These are phyloP conservation scores for Chrysolina oricalcia DNA, from an alignment of 2,888 invertebrate genomes.

Conservation along the genomic window DNA sequence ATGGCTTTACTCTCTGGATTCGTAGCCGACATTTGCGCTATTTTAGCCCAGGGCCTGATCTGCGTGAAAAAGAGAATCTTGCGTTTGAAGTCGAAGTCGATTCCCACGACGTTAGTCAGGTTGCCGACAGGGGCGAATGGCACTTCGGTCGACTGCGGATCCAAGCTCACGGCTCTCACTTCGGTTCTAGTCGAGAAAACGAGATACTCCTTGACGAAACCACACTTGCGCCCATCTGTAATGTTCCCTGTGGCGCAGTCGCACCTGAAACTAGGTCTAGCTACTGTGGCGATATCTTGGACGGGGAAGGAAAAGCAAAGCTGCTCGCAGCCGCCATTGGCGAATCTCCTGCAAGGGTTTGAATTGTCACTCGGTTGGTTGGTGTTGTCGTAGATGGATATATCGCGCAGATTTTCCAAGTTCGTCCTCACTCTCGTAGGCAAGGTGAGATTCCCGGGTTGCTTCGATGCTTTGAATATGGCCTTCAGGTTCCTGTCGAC, in stretches of 20 bases:
- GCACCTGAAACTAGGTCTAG: conserved; percentile 79
- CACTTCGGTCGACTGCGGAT: conserved; percentile 85
- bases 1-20: conserved; percentile 79
- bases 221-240: conserved; percentile 80
- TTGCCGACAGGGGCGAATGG: conserved; percentile 91
- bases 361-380: conserved; percentile 89
- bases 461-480: conserved; percentile 86
- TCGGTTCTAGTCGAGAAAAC: conserved; percentile 96
- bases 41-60: conserved; percentile 92
- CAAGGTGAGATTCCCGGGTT: conserved; percentile 81
- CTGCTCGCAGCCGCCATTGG: conserved; percentile 93
- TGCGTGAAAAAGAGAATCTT: conserved; percentile 93
- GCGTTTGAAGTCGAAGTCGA: conserved; percentile 95
- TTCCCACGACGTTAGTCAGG: conserved; percentile 93
- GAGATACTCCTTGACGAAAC: conserved; percentile 89
- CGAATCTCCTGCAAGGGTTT: conserved; percentile 85
- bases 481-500: conserved; percentile 93
- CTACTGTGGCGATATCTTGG: conserved; percentile 72
- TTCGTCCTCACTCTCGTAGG: conserved; percentile 87
- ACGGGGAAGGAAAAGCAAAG: conserved; percentile 94
- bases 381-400: conserved; percentile 91
- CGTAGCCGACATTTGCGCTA: conserved; percentile 85
- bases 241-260: conserved; percentile 94
- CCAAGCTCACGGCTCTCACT: conserved; percentile 91
- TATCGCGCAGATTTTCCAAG: conserved; percentile 89